Evolutionary conservation across 2,888 invertebrate species (phyloP), one percentile per base, ranked within the genome.

Genomic region (Eupithecia abbreviata): DNA sequence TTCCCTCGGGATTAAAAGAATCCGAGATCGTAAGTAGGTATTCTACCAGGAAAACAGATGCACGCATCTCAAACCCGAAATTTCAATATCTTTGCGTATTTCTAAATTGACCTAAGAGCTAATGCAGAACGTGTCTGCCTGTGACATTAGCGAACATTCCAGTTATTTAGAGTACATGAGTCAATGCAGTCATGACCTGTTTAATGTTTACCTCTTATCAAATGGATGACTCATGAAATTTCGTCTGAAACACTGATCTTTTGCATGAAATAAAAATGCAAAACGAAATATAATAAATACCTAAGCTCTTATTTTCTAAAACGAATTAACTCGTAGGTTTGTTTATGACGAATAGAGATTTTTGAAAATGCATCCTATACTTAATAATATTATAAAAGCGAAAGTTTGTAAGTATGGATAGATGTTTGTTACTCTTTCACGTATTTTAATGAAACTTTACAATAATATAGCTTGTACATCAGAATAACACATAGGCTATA

Each of bases 121-220:
- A 18, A 58, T 58, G 18, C 58, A 58, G 18, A 18, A 58, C 9
- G 58, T 55, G n/a, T 58, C n/a, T 18, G 18, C 3, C 12, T 43
- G 30, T 42, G 42, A n/a, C 41, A 42, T 41, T 67, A 9, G 67
- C 43, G 42, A 43, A 67, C 43, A 69, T 74, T 74, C 74, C 74
- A 72, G 71, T 68, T 74, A 77, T 77, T 77, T 73, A 68, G 13
- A 68, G 65, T 65, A 4, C 62, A 43, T 77, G 74, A 74, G 42
- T 74, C 77, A 74, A 42, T 58, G 58, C 71, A 68, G 45, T 43
- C 74, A 55, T 77, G 77, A 77, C 77, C 73, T 69, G 76, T 65
- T 73, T 65, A 12, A 12, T 65, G 65, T 41, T 65, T 65, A 41
- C 65, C 41, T 65, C 65, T 65, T 65, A 65, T 65, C 65, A 41